Conservation (phyloP, 1,140 invertebrate species). For the Atta colombica region DNA sequence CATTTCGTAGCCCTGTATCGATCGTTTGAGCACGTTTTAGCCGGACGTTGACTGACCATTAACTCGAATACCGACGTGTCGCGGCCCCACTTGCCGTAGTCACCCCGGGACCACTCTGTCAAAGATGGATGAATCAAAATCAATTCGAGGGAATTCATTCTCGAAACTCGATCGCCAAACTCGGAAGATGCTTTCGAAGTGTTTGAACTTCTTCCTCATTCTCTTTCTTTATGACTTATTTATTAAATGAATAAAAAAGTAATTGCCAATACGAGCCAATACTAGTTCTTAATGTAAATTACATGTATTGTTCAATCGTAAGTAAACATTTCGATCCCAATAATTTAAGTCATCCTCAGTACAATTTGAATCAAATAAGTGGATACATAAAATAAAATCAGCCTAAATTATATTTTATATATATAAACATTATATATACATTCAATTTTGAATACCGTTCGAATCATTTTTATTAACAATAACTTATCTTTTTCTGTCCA, state of each 20-base stretch:
- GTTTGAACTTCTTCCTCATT: not conserved
- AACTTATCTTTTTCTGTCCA: too few relatives aligned
- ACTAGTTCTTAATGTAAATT: too few relatives aligned
- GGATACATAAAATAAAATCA: too few relatives aligned
- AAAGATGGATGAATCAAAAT: conserved; percentile 40
- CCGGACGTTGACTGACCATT: conserved; percentile 69
- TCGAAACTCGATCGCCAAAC: not conserved
- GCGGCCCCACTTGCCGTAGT: conserved; percentile 40
- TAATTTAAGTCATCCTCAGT: too few relatives aligned
- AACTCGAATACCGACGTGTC: conserved; percentile 58
- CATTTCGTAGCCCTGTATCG: conserved; percentile 70
- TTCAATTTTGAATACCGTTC: too few relatives aligned
- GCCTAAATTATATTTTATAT: too few relatives aligned
- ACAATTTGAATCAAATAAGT: too few relatives aligned
- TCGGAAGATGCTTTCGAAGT: not conserved
- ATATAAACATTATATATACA: too few relatives aligned
- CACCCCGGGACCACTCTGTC: conserved; percentile 23
- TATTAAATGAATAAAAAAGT: not conserved
- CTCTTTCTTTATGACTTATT: not conserved
- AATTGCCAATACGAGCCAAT: too few relatives aligned
- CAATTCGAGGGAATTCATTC: conserved; percentile 13
- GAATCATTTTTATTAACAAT: too few relatives aligned
- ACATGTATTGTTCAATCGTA: too few relatives aligned
- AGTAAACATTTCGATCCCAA: too few relatives aligned
- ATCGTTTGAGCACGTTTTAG: conserved; percentile 54